Percentiles rank a stretch among this genome's conserved stretches.
Conservation (phyloP, 2,797 vertebrate genomes). For the Vipera ursinii region DNA sequence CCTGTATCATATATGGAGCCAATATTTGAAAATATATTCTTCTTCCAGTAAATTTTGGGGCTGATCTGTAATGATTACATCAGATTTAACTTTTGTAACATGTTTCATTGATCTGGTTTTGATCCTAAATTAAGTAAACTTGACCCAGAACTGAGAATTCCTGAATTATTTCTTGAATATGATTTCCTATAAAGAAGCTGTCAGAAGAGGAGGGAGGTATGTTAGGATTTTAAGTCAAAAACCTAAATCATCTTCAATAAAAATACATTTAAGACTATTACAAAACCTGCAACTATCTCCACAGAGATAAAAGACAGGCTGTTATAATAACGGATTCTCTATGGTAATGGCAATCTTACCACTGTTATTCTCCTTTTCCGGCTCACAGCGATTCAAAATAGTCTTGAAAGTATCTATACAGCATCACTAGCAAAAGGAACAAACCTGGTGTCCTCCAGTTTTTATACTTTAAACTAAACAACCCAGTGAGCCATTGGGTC, state of each 20-base stretch:
- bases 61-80: background rate
- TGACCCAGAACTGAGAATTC: background rate
- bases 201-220: background rate
- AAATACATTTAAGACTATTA: background rate
- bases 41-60: background rate
- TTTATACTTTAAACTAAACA: background rate
- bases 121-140: background rate
- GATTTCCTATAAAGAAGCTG: background rate
- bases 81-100: background rate
- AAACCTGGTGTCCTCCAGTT: background rate
- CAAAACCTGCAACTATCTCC: background rate
- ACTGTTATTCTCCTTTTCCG: background rate
- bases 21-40: background rate
- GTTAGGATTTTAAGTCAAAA: background rate
- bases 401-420: background rate
- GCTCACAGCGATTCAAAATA: background rate
- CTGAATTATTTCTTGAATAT: background rate
- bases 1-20: background rate
- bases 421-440: background rate
- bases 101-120: background rate
- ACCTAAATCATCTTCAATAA: background rate
- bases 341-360: background rate
- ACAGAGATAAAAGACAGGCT: background rate
- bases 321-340: background rate
- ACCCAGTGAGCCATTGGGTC: background rate